These are phyloP conservation scores for Epiblema foenella DNA, from an alignment of 2,888 invertebrate genomes.

Conservation along the genomic window DNA sequence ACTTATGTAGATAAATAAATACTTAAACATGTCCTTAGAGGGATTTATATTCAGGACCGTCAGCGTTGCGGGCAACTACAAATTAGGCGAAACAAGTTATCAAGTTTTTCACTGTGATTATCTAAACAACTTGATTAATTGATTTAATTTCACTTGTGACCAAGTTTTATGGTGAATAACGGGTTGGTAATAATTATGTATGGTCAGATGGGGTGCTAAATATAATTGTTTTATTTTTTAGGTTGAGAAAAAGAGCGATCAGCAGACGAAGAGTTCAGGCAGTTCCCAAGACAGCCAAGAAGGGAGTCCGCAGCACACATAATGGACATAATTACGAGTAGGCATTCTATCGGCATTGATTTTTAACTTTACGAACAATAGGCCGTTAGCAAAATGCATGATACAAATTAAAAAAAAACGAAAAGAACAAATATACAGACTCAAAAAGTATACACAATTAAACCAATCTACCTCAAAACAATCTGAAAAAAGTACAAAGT, in stretches of 20 bases:
- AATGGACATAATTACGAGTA: conserved; percentile 48
- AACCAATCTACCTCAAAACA: conserved; percentile 66
- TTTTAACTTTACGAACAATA: conserved; percentile 44
- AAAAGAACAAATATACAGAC: conserved; percentile 24
- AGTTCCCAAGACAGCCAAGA: conserved; percentile 73
- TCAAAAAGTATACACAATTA: conserved; percentile 37
- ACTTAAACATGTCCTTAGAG: no score
- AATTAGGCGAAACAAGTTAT: no score
- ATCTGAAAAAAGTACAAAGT: conserved; percentile 52
- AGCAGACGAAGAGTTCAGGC: conserved; percentile 70
- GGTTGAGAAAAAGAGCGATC: conserved; percentile 76
- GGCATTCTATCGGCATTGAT: conserved; percentile 48
- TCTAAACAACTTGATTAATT: no score
- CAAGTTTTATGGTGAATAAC: no score
- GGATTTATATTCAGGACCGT: no score
- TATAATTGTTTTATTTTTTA: conserved; percentile 50
- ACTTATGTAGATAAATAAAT: no score
- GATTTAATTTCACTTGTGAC: no score
- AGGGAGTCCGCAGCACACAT: conserved; percentile 67
- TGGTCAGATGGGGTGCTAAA: conserved; percentile 5
- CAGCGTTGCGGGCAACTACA: no score
- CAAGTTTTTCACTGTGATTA: no score
- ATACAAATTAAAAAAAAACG: background rate
- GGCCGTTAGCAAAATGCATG: conserved; percentile 6
- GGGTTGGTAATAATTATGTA: no score